Evolutionary conservation across 1,140 invertebrate species (phyloP).

Genomic region (Metaphire vulgaris): DNA sequence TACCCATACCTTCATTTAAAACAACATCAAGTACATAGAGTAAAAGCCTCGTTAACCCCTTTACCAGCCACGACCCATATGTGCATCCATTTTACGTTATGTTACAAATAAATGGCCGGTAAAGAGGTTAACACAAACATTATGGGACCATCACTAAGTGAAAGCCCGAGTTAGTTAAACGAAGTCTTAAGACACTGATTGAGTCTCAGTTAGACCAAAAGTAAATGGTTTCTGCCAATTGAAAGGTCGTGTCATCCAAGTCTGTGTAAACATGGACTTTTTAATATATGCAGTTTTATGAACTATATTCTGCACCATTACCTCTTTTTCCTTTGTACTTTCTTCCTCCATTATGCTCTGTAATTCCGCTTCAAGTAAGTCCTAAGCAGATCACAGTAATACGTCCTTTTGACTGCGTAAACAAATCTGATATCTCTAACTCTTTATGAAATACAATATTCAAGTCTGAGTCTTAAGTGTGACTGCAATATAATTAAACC

Average conservation of each 20-base stretch:
- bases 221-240: too few relatives aligned
- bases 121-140: too few relatives aligned
- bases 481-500: not conserved
- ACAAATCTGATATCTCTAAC: not conserved
- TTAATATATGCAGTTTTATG: not conserved
- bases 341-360: not conserved
- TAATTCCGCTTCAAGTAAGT: not conserved
- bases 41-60: too few relatives aligned
- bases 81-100: too few relatives aligned
- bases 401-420: not conserved
- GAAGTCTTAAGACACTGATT: too few relatives aligned
- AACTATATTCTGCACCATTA: not conserved
- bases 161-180: not conserved
- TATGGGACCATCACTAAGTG: not conserved
- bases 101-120: too few relatives aligned
- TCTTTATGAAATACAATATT: too few relatives aligned
- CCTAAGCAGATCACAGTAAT: not conserved
- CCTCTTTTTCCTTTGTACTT: not conserved
- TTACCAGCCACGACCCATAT: too few relatives aligned
- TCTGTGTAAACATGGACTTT: not conserved
- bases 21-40: too few relatives aligned
- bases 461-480: not conserved
- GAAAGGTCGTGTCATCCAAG: too few relatives aligned
- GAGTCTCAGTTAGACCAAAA: too few relatives aligned
- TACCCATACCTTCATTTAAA: too few relatives aligned